Percentiles rank a stretch among this genome's conserved stretches.
phyloP scores from a whole-genome alignment of 2,888 invertebrate genomes.

The Epicampocera succincta region DNA sequence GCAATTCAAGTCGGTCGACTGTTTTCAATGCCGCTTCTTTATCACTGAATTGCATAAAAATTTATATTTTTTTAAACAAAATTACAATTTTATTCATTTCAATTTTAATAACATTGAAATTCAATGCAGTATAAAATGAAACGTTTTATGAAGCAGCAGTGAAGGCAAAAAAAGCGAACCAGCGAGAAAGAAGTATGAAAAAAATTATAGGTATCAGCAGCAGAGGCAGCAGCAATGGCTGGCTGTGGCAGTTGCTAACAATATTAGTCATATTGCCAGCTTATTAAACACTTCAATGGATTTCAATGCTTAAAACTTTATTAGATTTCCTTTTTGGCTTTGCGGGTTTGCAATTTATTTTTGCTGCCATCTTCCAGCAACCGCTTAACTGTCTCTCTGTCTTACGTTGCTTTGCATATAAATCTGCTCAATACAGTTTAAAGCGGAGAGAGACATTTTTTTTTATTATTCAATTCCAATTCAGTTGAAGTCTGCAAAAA shows the following conservation, averaged over 20 bases:
- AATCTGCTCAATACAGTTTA: conserved; percentile 13
- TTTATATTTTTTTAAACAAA: conserved; percentile 33
- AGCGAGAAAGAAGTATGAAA: not conserved
- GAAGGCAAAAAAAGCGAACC: too few species aligned
- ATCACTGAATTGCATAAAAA: conserved; percentile 66
- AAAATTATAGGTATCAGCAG: not conserved
- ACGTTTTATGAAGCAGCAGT: conserved; percentile 29
- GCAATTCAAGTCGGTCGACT: conserved; percentile 46
- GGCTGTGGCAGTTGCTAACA: conserved; percentile 11
- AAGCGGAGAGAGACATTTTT: not conserved
- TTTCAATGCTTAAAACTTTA: conserved; percentile 67
- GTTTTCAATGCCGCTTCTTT: conserved; percentile 44
- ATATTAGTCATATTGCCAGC: conserved; percentile 58
- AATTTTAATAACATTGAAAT: conserved; percentile 56
- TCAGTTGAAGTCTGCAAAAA: conserved; percentile 11
- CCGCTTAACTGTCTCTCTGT: conserved; percentile 1
- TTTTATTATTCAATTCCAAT: conserved; percentile 14
- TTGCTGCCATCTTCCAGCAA: not conserved
- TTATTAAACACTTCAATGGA: conserved; percentile 67
- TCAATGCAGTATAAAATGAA: conserved; percentile 44
- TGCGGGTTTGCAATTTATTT: conserved; percentile 45
- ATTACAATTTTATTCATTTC: conserved; percentile 28
- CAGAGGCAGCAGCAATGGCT: not conserved
- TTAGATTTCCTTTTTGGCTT: conserved; percentile 66
- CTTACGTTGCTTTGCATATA: not conserved